A percentile compares a stretch with the other conserved stretches of the same genome.
Evolutionary conservation across 2,888 invertebrate genomes (phyloP).

Genomic region (Tromatobia lineatoria): DNA sequence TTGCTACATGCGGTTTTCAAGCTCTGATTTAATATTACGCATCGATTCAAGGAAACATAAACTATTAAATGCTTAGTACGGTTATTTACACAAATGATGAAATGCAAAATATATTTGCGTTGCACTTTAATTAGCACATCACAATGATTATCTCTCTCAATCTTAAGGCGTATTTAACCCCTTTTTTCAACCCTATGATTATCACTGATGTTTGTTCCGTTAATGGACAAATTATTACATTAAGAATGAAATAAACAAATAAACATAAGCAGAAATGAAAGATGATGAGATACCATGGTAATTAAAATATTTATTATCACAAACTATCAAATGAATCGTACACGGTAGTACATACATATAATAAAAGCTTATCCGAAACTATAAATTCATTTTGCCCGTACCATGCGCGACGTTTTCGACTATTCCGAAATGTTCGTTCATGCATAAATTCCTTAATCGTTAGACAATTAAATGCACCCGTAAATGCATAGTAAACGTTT

Average conservation of each 20-base stretch:
- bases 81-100: too few relatives aligned
- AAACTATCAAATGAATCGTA: slow-evolving; percentile 83
- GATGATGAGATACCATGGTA: slow-evolving; percentile 50
- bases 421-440: slow-evolving; percentile 15
- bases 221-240: too few relatives aligned
- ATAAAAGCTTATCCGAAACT: slow-evolving; percentile 77
- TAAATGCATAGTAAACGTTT: slow-evolving; percentile 18
- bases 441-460: slow-evolving; percentile 33
- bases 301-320: slow-evolving; percentile 84
- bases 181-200: too few relatives aligned
- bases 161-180: too few relatives aligned
- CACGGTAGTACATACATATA: slow-evolving; percentile 75
- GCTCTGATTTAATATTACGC: too few relatives aligned
- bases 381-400: slow-evolving; percentile 36
- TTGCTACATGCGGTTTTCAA: too few relatives aligned
- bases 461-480: slow-evolving; percentile 12
- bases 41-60: too few relatives aligned
- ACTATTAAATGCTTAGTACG: too few relatives aligned
- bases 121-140: too few relatives aligned
- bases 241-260: background rate
- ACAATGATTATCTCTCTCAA: too few relatives aligned
- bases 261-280: background rate
- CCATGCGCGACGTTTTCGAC: slow-evolving; percentile 33
- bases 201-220: too few relatives aligned
- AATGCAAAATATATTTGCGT: too few relatives aligned